Evolutionary conservation across 2,888 invertebrate genomes (phyloP).

Genomic region (Patella depressa): DNA sequence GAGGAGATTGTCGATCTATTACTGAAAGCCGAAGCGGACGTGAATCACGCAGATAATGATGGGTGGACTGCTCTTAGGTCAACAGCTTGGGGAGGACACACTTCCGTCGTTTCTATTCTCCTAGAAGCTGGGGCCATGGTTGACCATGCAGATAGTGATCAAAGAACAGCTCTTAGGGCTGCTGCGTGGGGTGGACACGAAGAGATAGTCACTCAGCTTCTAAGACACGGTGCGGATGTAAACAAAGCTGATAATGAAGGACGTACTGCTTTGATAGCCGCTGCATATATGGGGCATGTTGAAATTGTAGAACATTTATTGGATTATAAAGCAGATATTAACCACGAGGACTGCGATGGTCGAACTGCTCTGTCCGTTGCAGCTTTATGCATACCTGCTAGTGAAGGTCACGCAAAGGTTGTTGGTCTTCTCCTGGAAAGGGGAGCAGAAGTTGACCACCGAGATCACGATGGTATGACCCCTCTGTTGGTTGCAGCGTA

Average conservation of each 20-base stretch:
- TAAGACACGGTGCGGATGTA: constrained; percentile 75
- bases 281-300: constrained; percentile 84
- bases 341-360: constrained; percentile 88
- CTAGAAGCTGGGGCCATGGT: constrained; percentile 79
- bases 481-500: constrained; percentile 70
- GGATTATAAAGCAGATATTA: constrained; percentile 74
- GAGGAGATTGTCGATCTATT: constrained; percentile 71
- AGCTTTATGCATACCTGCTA: constrained; percentile 71
- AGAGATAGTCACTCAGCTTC: constrained; percentile 74
- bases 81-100: constrained; percentile 96
- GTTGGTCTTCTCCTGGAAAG: constrained; percentile 67
- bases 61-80: constrained; percentile 77
- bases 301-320: constrained; percentile 68
- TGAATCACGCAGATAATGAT: constrained; percentile 72
- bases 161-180: constrained; percentile 90
- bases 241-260: constrained; percentile 73
- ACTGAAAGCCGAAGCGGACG: constrained; percentile 68
- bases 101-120: constrained; percentile 65
- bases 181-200: constrained; percentile 77
- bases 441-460: constrained; percentile 68
- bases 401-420: constrained; percentile 71
- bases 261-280: constrained; percentile 73
- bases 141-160: constrained; percentile 72
- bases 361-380: constrained; percentile 86
- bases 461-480: constrained; percentile 70